phyloP scores from a whole-genome alignment of 2,888 invertebrate genomes.

The Poecilus cupreus region DNA sequence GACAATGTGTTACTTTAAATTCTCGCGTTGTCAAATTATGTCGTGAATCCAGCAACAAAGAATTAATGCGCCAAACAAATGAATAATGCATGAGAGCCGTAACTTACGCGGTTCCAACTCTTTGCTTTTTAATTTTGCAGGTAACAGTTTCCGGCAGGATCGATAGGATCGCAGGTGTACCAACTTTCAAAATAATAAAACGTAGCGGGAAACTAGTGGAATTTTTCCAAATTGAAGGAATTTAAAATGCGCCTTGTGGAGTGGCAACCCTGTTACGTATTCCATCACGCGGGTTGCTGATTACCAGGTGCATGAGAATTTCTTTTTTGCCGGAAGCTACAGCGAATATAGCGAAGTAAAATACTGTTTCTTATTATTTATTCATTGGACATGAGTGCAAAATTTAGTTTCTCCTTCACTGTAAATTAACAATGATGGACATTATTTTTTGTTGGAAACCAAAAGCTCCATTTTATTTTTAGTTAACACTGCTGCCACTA shows the following conservation, averaged over 20 bases:
- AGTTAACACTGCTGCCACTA: too few relatives aligned
- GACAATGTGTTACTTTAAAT: constrained; percentile 22
- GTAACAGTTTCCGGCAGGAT: background rate
- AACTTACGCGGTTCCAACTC: constrained; percentile 35
- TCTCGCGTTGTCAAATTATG: constrained; percentile 24
- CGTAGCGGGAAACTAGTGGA: background rate
- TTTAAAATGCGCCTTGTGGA: constrained; percentile 21
- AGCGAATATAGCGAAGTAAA: background rate
- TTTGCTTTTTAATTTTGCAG: constrained; percentile 34
- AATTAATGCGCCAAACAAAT: constrained; percentile 36
- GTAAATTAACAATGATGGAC: constrained; percentile 2
- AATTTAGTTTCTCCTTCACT: background rate
- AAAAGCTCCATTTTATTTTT: constrained; percentile 10
- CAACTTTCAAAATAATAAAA: constrained; percentile 29
- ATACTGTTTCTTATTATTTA: constrained; percentile 35
- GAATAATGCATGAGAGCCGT: constrained; percentile 11
- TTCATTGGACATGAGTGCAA: constrained; percentile 32
- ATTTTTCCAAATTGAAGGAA: constrained; percentile 24
- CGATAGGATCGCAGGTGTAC: constrained; percentile 37
- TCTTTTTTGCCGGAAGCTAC: background rate
- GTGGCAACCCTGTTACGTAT: constrained; percentile 15
- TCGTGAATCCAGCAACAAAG: background rate
- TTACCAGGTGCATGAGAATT: background rate
- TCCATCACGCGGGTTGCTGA: constrained; percentile 7
- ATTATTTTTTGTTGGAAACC: background rate